These are phyloP conservation scores for Stenodema calcarata DNA, from an alignment of 2,888 invertebrate genomes.

Conservation along the genomic window DNA sequence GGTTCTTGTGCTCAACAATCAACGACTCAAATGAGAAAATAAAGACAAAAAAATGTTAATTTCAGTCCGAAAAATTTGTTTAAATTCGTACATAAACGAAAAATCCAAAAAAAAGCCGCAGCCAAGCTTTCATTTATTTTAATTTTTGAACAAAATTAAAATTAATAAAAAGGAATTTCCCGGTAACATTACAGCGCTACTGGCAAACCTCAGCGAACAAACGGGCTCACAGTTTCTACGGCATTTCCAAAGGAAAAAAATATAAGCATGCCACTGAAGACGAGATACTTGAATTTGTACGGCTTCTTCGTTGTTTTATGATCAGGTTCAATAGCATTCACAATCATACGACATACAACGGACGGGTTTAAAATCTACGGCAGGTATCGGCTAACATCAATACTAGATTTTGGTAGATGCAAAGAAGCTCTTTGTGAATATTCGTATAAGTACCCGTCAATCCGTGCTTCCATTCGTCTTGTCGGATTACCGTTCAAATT, in stretches of 20 bases:
- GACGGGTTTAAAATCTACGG: conserved; percentile 12
- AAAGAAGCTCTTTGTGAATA: not conserved
- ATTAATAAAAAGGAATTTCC: not conserved
- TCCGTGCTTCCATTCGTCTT: no score
- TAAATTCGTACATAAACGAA: not conserved
- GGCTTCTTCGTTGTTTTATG: not conserved
- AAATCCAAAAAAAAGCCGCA: not conserved
- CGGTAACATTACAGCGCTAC: not conserved
- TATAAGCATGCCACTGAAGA: not conserved
- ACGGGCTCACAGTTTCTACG: conserved; percentile 30
- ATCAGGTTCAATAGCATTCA: conserved; percentile 9
- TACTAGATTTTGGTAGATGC: not conserved
- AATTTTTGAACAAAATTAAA: not conserved
- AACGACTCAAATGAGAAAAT: not conserved
- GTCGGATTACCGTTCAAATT: no score
- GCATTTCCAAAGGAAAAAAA: not conserved
- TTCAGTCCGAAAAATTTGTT: not conserved
- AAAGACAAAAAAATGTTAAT: not conserved
- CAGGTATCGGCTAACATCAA: conserved; percentile 6
- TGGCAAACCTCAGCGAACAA: conserved; percentile 5
- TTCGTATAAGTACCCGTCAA: not conserved
- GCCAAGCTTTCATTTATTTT: not conserved
- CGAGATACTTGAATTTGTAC: conserved; percentile 1
- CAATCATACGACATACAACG: conserved; percentile 14
- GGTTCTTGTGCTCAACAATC: not conserved